Percentiles rank a stretch among this genome's conserved stretches.
Evolutionary conservation across 1,140 invertebrate genomes (phyloP).

Genomic region (Bombus confusus): DNA sequence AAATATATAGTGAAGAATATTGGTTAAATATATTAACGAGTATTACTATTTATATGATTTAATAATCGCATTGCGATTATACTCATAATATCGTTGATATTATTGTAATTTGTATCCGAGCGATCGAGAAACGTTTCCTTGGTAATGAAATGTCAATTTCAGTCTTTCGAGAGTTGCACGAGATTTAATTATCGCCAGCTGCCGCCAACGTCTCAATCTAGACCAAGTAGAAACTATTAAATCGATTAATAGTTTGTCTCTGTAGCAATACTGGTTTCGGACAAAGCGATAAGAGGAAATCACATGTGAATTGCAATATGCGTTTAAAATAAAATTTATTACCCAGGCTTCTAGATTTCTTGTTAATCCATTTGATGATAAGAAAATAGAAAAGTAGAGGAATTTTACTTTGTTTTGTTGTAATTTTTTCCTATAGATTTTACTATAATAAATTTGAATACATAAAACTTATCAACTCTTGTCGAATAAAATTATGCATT

Average conservation of each 20-base stretch:
- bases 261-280: slow-evolving; percentile 8
- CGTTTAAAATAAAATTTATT: not conserved
- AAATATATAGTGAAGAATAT: not conserved
- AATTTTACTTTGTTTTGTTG: too few species aligned
- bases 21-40: not conserved
- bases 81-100: slow-evolving; percentile 2
- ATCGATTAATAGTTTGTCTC: slow-evolving; percentile 59
- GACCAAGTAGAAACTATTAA: slow-evolving; percentile 64
- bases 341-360: not conserved
- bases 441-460: not conserved
- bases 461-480: too few species aligned
- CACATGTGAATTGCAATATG: not conserved
- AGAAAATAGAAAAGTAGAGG: too few species aligned
- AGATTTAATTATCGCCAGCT: slow-evolving; percentile 61
- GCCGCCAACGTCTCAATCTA: slow-evolving; percentile 41
- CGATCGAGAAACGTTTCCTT: slow-evolving; percentile 21
- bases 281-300: slow-evolving; percentile 11
- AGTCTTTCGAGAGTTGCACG: slow-evolving; percentile 45
- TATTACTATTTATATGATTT: not conserved
- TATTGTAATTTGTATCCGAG: slow-evolving; percentile 11
- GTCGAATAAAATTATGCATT: too few species aligned
- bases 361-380: not conserved
- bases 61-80: not conserved
- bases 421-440: not conserved
- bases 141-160: slow-evolving; percentile 58